Percentiles rank a stretch among this genome's conserved stretches.
These are phyloP conservation scores for Camponotus fellah DNA, from an alignment of 2,888 invertebrate species.

Conservation along the genomic window DNA sequence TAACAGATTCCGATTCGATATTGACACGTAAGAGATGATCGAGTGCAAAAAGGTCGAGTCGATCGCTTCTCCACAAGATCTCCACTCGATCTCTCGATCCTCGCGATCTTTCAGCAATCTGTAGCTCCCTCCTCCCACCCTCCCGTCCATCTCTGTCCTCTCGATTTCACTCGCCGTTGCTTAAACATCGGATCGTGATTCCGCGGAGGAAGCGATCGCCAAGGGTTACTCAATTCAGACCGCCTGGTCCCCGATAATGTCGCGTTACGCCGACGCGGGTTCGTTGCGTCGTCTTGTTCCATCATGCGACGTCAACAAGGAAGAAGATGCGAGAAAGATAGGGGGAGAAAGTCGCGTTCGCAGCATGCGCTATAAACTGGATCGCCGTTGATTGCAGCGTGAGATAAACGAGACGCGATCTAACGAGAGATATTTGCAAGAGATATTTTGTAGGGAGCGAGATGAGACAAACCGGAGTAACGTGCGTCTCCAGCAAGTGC, in stretches of 20 bases:
- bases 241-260: conserved; percentile 6
- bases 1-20: background rate
- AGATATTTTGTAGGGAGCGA: background rate
- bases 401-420: conserved; percentile 39
- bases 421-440: conserved; percentile 6
- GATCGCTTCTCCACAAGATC: conserved; percentile 23
- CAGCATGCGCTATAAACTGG: conserved; percentile 26
- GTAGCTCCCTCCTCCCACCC: background rate
- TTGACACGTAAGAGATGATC: conserved; percentile 29
- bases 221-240: conserved; percentile 40
- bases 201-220: conserved; percentile 14
- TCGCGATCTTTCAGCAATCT: conserved; percentile 45
- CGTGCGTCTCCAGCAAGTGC: background rate
- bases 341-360: conserved; percentile 24
- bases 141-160: background rate
- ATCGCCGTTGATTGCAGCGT: conserved; percentile 15
- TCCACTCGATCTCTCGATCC: conserved; percentile 1
- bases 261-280: background rate
- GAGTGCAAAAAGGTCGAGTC: background rate
- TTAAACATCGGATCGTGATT: conserved; percentile 53
- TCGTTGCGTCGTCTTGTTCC: background rate
- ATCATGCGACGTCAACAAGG: conserved; percentile 1
- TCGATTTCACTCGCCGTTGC: conserved; percentile 61
- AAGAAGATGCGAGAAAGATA: conserved; percentile 26
- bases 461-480: conserved; percentile 4